Percentiles rank a stretch among this genome's conserved stretches.
These are phyloP conservation scores for Hyphantria cunea DNA, from an alignment of 1,140 invertebrate species.

Conservation along the genomic window DNA sequence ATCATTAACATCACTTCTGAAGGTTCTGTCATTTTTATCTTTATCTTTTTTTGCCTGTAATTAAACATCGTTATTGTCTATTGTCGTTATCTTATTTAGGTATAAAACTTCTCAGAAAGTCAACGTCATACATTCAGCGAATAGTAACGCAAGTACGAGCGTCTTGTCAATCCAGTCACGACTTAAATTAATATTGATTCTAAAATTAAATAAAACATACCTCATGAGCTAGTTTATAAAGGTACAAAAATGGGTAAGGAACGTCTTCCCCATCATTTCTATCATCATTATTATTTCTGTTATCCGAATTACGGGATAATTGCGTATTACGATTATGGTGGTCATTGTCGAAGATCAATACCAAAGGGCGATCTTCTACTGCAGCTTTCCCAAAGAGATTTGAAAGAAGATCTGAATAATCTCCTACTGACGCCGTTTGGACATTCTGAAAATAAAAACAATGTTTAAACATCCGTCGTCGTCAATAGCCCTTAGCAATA, in stretches of 20 bases:
- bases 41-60: too few relatives aligned
- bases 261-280: not conserved
- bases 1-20: too few relatives aligned
- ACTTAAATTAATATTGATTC: too few relatives aligned
- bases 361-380: conserved; percentile 33
- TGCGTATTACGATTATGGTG: conserved; percentile 3
- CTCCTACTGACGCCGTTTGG: conserved; percentile 2
- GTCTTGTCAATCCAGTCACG: too few relatives aligned
- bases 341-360: conserved; percentile 37
- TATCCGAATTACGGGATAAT: not conserved
- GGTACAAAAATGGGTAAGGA: conserved; percentile 1
- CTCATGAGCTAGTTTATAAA: conserved; percentile 11
- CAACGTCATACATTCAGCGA: too few relatives aligned
- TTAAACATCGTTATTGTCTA: too few relatives aligned
- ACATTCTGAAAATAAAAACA: conserved; percentile 17
- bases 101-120: too few relatives aligned
- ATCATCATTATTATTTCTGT: not conserved
- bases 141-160: too few relatives aligned
- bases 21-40: too few relatives aligned
- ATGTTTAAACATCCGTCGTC: not conserved
- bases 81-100: too few relatives aligned
- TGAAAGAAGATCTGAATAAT: conserved; percentile 31
- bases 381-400: conserved; percentile 30
- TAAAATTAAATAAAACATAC: not conserved
- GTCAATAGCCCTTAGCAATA: too few relatives aligned